These are phyloP conservation scores for Halocaridina rubra DNA, from an alignment of 2,888 invertebrate species.

Conservation along the genomic window DNA sequence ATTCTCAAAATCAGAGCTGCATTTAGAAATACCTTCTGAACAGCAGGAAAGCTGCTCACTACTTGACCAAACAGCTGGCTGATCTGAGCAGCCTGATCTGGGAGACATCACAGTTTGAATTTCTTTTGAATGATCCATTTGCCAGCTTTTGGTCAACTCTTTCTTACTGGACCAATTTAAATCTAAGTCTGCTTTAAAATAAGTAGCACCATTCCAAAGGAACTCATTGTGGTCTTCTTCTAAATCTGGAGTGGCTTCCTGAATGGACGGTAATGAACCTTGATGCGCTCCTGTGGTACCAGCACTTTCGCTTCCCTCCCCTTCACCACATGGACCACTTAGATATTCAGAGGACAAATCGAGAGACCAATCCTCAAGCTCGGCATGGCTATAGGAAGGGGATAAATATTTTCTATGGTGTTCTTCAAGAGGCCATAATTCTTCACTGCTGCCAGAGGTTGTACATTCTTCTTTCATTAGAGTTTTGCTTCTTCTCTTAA, in stretches of 20 bases:
- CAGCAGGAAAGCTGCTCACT: conserved; percentile 62
- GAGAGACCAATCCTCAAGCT: conserved; percentile 83
- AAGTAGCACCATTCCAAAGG: conserved; percentile 81
- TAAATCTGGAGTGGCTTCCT: conserved; percentile 77
- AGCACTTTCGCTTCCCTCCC: conserved; percentile 74
- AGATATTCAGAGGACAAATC: conserved; percentile 80
- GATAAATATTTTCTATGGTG: conserved; percentile 48
- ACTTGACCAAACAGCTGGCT: conserved; percentile 62
- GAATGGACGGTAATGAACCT: conserved; percentile 75
- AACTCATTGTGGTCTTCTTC: conserved; percentile 81
- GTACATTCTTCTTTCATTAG: conserved; percentile 16
- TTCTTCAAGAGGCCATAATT: conserved; percentile 41
- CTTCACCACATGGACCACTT: conserved; percentile 67
- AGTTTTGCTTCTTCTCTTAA: conserved; percentile 13
- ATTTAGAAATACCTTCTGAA: conserved; percentile 57
- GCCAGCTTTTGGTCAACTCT: conserved; percentile 52
- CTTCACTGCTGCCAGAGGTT: conserved; percentile 46
- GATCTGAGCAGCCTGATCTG: conserved; percentile 51
- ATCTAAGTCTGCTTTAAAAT: conserved; percentile 66
- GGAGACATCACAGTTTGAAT: conserved; percentile 56
- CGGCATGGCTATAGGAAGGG: conserved; percentile 80
- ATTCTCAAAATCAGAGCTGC: conserved; percentile 61
- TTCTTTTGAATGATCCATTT: conserved; percentile 50
- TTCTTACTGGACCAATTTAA: conserved; percentile 57
- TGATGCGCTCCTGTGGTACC: conserved; percentile 52